Base-by-base conservation (phyloP, 2,797 vertebrate genomes). In the Malurus leucopterus region DNA sequence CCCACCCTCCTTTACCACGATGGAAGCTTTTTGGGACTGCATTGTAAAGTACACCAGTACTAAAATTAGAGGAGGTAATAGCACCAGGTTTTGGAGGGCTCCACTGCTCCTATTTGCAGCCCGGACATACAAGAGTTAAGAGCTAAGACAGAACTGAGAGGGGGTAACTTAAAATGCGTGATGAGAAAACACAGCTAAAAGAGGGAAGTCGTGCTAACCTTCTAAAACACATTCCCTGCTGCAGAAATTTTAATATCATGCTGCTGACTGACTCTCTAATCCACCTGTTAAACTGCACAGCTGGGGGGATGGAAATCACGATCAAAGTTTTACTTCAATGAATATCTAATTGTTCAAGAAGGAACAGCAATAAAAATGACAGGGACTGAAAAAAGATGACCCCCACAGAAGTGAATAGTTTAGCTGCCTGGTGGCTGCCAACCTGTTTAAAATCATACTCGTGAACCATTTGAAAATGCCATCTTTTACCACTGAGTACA, bases 311-410 rank as follows among this genome's bases (percentile, higher is more conserved):
- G 38, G 79, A 91, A 70, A 78, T 84, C 71, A 73, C 61, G 53
- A 91, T 67, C 64, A 86, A 86, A 92, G 61, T 64, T 89, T 84
- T 94, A 57, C 64, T 88, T 89, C 76, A 78, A n/a, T 64, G 30
- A 79, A 82, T 46, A 79, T 55, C 63, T 85, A 89, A 91, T 83
- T 85, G 67, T 91, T 46, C 53, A 76, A 84, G 86, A 90, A 84
- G 67, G 73, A 88, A 68, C 50, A 73, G 77, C 55, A 67, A 21
- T 63, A 82, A 89, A 88, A 92, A 75, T 30, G 43, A 67, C 61
- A 70, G 14, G 36, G 19, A 55, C 17, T 61, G 70, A 50, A 77
- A 69, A 59, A 79, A 76, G 24, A 73, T 2, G 24, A 61, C 40
- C 32, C 34, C 50, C 58, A 50, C 1, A 2, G 54, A 92, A 86